Evolutionary conservation across 2,797 vertebrate species (phyloP), one percentile per base, ranked within the genome.

Genomic region (Parotocinclus haroldoi): DNA sequence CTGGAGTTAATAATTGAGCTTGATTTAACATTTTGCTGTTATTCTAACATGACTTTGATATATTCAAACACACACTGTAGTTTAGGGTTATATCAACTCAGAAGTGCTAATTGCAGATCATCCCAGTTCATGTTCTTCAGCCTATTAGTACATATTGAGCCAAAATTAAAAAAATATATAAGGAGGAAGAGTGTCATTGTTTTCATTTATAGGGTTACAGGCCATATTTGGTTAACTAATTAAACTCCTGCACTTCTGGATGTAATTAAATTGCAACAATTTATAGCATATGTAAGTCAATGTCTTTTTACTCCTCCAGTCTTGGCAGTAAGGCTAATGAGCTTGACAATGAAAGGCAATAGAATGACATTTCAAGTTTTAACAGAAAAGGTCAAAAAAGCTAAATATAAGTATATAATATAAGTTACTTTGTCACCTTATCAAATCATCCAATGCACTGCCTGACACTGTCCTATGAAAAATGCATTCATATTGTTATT

Each of bases 241-340:
- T 59, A 79, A 69, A 76, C 67, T 67, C 64, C 18, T 55, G 65
- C 61, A 76, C 66, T 48, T 75, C 51, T 54, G 63, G 72, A 69
- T 82, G 63, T 64, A 52, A 83, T 75, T 16, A 76, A 72, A 73
- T 78, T 78, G 11, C 53, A 53, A 50, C 39, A 65, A 75, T 78
- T 79, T 71, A 68, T n/a, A 50, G 66, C 62, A 61, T 42, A 76
- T 79, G 83, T 78, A 74, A 72, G 63, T 60, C 82, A 78, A 71
- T 62, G 58, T 63, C 76, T 58, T 69, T 63, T 69, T 75, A 76
- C 70, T 72, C 74, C 48, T 76, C 18, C 66, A 53, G 50, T 68
- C 60, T 66, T 62, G 72, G 67, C 71, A 69, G 59, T 37, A 8
- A 81, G 72, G 57, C 81, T 82, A 84, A 87, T 81, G 83, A 77